Evolutionary conservation across 2,797 vertebrate genomes (phyloP).

Genomic region (Uromys caudimaculatus): DNA sequence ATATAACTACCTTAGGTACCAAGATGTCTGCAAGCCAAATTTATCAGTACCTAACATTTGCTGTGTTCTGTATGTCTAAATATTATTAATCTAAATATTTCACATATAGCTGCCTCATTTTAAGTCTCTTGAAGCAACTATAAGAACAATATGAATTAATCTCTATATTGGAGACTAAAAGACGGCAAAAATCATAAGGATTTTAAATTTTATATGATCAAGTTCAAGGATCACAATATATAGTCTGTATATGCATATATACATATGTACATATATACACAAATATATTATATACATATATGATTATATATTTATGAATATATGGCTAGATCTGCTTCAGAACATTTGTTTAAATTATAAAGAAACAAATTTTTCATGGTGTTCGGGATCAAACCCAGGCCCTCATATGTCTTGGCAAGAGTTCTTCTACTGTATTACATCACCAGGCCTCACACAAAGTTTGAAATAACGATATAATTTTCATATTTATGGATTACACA

Average conservation of each 20-base stretch:
- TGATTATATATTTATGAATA: neutral
- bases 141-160: neutral
- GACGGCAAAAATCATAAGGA: neutral
- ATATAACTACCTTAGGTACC: neutral
- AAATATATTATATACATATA: neutral
- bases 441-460: neutral
- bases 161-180: slow-evolving; percentile 4
- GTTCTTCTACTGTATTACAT: neutral
- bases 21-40: neutral
- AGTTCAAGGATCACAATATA: neutral
- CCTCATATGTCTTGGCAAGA: neutral
- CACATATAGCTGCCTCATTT: neutral
- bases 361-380: neutral
- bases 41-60: neutral
- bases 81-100: neutral
- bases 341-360: slow-evolving; percentile 12
- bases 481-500: neutral
- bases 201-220: neutral
- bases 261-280: neutral
- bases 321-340: neutral
- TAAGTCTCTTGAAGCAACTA: neutral
- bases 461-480: neutral
- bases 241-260: neutral
- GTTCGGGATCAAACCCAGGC: neutral
- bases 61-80: neutral